Base-by-base conservation (phyloP, 1,140 invertebrate genomes). In the Drosophila lini region DNA sequence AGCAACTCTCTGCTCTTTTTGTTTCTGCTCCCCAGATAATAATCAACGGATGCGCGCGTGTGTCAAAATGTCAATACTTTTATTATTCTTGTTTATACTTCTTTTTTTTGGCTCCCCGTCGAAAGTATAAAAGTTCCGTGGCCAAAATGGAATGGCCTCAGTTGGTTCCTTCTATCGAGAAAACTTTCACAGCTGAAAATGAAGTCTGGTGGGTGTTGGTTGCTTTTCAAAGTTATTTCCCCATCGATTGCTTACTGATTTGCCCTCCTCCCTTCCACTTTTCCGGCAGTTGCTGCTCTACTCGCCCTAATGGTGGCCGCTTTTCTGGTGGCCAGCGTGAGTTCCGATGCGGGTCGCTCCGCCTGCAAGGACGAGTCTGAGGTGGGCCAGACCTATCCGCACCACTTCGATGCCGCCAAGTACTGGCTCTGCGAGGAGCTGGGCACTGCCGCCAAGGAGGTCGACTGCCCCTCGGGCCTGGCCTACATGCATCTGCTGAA, bases 401-500 rank as follows among this genome's bases (percentile, higher is more conserved):
- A 91, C 55, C 90, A 91, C 44, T 91, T 90, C 60, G 90, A 91
- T 55, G 80, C 90, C 25, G 76, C 90, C 42, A 91, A 91, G 57
- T 91, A 90, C 62, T 91, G 90, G 90, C 78, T 74, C 32, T 91
- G 90, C 76, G 90, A 91, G 58, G 78, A 60, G 5, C 57, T 90
- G 13, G 67, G 60, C 34, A 64, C 34, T 2, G 47, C 78, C 3
- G 90, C 90, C 62, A 80, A 73, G 16, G 90, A 91, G 47, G 44
- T 82, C 22, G 90, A 91, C 47, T 91, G 90, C 34, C 86, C 90
- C 45, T n/a, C 56, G 0, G 90, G 83, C 8, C 38, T 82, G 40
- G 90, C 90, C 15, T 91, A 91, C 31, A 91, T 91, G 90, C 90
- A 91, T 52, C 67, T 90, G 53, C 69, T 90, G 28, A 88, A 82